These are phyloP conservation scores for Megaceryle torquata DNA, from an alignment of 2,113 vertebrate genomes.

Conservation along the genomic window DNA sequence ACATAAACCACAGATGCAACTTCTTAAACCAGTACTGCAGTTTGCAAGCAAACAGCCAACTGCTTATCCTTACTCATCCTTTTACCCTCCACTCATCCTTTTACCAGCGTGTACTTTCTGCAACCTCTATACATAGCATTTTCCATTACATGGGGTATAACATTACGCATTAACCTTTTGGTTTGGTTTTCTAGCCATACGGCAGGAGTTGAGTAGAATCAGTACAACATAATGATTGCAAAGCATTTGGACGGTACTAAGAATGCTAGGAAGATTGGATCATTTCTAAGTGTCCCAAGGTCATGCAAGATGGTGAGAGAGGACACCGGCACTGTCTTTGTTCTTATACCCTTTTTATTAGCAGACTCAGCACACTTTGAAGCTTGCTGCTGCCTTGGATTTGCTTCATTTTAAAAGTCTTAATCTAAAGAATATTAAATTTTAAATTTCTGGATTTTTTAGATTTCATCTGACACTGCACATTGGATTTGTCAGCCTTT, in stretches of 20 bases:
- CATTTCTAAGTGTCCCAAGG: slow-evolving; percentile 68
- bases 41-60: slow-evolving; percentile 55
- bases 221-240: slow-evolving; percentile 87
- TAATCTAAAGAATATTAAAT: slow-evolving; percentile 76
- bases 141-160: neutral
- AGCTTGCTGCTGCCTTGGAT: slow-evolving; percentile 86
- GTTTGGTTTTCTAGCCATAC: slow-evolving; percentile 84
- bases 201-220: slow-evolving; percentile 95
- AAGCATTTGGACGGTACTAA: slow-evolving; percentile 44
- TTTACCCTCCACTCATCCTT: slow-evolving; percentile 40
- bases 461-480: slow-evolving; percentile 88
- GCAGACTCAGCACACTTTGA: slow-evolving; percentile 88
- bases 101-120: slow-evolving; percentile 10
- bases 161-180: slow-evolving; percentile 10
- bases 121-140: neutral
- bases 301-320: slow-evolving; percentile 65
- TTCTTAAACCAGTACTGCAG: slow-evolving; percentile 25
- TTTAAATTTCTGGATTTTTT: slow-evolving; percentile 89
- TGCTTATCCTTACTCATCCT: slow-evolving; percentile 58
- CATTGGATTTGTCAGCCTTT: slow-evolving; percentile 87
- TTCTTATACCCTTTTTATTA: slow-evolving; percentile 85
- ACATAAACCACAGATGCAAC: neutral
- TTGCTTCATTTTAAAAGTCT: slow-evolving; percentile 78
- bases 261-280: slow-evolving; percentile 69
- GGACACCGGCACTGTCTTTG: slow-evolving; percentile 74